Evolutionary conservation across 2,113 vertebrate genomes (phyloP), one percentile per base, ranked within the genome.

Genomic region (Parus major): DNA sequence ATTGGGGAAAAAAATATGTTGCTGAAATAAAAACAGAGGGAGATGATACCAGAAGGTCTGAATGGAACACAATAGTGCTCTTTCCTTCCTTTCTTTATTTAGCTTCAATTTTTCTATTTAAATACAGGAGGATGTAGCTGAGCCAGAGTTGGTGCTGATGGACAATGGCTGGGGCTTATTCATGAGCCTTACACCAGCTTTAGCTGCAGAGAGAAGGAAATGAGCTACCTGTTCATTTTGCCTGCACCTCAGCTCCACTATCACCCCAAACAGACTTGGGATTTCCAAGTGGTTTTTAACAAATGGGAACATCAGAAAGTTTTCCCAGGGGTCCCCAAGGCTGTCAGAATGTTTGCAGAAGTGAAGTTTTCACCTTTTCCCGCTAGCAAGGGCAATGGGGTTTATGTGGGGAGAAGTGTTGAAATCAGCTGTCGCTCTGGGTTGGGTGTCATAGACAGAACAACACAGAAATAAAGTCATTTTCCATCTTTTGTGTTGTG

Each of bases 101-200:
- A 85, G 60, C 93, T 87, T 92, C 92, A 93, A 9, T 92, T 96
- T 92, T 92, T 71, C 36, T 92, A 92, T 96, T 96, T 95, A 97
- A 97, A 96, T 95, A 85, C 95, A 93, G 89, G 87, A 72, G 93
- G 80, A 89, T 87, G 72, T 75, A 39, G 76, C 95, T 84, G 88
- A 95, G 95, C 81, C 90, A 66, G 94, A 94, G 95, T 61, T 93
- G 91, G 91, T 93, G 88, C 84, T 94, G 86, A 52, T 88, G 93
- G 95, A 97, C 97, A 97, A 93, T 91, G 91, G 82, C 94, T 71
- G 76, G 81, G 66, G 73, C 84, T 94, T 87, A 92, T 95, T 97
- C 92, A 93, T 49, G 31, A 94, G 85, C 78, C 64, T 96, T 82
- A 56, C 1, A 0, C 33, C 0, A 0, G 63, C 68, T 96, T 96